Evolutionary conservation across 1,140 invertebrate species (phyloP).

Genomic region (Sminthurides bifidus): DNA sequence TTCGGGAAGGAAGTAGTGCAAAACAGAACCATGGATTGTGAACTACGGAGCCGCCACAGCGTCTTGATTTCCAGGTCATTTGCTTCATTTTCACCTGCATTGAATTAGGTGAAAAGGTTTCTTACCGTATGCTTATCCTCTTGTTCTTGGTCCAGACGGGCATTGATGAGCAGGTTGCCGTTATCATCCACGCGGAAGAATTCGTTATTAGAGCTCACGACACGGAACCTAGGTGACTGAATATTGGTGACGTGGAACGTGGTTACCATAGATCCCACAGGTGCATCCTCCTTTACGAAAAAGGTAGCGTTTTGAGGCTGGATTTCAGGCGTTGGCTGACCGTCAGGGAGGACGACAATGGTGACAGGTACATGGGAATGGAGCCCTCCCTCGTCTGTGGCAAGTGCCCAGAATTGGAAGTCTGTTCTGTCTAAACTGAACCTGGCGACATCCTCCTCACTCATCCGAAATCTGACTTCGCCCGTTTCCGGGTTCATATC

Average conservation of each 20-base stretch:
- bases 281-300: conserved; percentile 29
- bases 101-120: neutral
- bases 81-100: neutral
- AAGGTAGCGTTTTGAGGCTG: conserved; percentile 32
- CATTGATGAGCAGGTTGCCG: conserved; percentile 28
- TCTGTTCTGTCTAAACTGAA: conserved; percentile 24
- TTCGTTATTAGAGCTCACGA: conserved; percentile 30
- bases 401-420: conserved; percentile 30
- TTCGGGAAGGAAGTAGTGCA: neutral
- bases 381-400: conserved; percentile 28
- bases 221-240: conserved; percentile 23
- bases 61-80: neutral
- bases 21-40: neutral
- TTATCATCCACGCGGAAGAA: conserved; percentile 29
- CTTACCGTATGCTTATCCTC: conserved; percentile 31
- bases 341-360: conserved; percentile 24
- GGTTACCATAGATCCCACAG: conserved; percentile 29
- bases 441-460: conserved; percentile 16
- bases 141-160: conserved; percentile 28
- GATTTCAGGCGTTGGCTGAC: conserved; percentile 26
- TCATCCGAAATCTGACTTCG: conserved; percentile 25
- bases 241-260: conserved; percentile 31
- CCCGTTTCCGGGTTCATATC: conserved; percentile 30
- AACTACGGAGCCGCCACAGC: neutral
- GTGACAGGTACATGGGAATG: conserved; percentile 30